Base-by-base conservation (phyloP, 1,140 invertebrate genomes). In the Paraescarpia echinospica region DNA sequence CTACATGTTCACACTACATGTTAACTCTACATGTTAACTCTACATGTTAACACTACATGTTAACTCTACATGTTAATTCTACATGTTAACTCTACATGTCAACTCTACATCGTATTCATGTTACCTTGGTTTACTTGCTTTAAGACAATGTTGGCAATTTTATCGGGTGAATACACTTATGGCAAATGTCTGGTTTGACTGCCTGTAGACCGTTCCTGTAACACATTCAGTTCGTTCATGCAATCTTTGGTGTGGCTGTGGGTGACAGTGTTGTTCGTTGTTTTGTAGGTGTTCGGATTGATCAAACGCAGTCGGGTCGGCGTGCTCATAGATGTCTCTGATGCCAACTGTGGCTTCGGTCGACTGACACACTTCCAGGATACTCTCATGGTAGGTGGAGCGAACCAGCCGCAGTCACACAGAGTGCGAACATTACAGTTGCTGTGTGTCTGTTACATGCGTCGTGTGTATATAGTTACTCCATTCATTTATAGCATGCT, bases 271-370 rank as follows among this genome's bases (percentile, higher is more conserved):
- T 93, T 91, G 8, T 77, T 41, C 12, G 8, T 33, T 91, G 90
- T 34, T 1, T 35, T 93, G 34, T 91, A 96, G 95, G 94, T 95
- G 91, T 96, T 96, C 95, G 96, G 96, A 18, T 93, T 96, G 92
- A 91, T 96, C 14, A 94, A 95, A 92, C 96, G 95, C 9, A 94
- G 95, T 22, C 94, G 93, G 91, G 93, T 96, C 14, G 95, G 94
- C 77, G 93, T 96, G 18, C 93, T 95, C 90, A 93, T 96, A 34
- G 96, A 96, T 93, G 94, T 93, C 35, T 96, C 96, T 33, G 95
- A 96, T 95, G 94, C 95, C 35, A 96, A 96, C 93, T 94, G 94
- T 92, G 95, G 95, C 0, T 96, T 95, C 95, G 95, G 95, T 22
- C 93, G 95, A 89, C 94, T 95, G 27, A 94, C 95, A 88, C 94